Base-by-base conservation (phyloP, 1,140 invertebrate genomes). In the Trinorchestia longiramus region DNA sequence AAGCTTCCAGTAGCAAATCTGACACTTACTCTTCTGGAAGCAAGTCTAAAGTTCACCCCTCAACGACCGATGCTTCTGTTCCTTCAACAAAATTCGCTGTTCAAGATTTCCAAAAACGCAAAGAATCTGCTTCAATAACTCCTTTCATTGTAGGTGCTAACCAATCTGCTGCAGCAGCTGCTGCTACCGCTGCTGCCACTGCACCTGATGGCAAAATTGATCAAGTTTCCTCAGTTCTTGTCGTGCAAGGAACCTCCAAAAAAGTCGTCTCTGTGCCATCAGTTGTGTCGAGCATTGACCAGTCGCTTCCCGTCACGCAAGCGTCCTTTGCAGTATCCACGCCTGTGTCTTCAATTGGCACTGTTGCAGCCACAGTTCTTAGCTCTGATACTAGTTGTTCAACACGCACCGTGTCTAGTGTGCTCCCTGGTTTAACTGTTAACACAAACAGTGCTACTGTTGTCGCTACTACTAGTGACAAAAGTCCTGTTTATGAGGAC, bases 61-160 rank as follows among this genome's bases (percentile, higher is more conserved):
- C 6, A 53, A 53, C 47, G 47, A 53, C 8, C 47, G 19, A 6
- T 11, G 47, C 47, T 19, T 53, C 47, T 53, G 47, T 11, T 53
- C 47, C 47, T 19, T 53, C 19, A 11, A 43, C 23, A 11, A 92
- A 92, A 92, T 11, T 11, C 23, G 90, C 43, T 15, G 90, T 8
- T 8, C 4, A 42, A 15, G 90, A 42, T 40, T 4, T 11, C 41
- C 23, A 44, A 43, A 15, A 45, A 94, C 43, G 44, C 36, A 94
- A 94, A 40, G 92, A 94, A 42, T 94, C 92, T 15, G 40, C 15
- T 44, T 45, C 36, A 42, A 40, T 94, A 8, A 19, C 44, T 47
- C 92, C 92, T n/a, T 94, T 94, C 47, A 40, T 94, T 28, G 43
- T 94, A 45, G 92, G 92, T n/a, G 92, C 92, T 23, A 94, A 94